Evolutionary conservation across 1,140 invertebrate genomes (phyloP).

Genomic region (Lysiphlebus fabarum): DNA sequence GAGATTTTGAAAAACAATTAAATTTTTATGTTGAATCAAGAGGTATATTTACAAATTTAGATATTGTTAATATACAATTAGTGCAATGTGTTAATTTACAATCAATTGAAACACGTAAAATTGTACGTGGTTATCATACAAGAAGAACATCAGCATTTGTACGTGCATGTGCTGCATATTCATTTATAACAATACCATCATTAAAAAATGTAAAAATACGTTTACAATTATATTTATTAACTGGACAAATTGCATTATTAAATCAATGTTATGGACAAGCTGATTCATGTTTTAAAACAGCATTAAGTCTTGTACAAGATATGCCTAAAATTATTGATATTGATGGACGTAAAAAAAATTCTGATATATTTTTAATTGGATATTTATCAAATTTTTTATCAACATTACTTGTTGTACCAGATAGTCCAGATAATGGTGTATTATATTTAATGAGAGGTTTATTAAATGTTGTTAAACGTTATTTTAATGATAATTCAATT

Average conservation of each 20-base stretch:
- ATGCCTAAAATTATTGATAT: slow-evolving; percentile 72
- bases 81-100: slow-evolving; percentile 84
- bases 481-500: slow-evolving; percentile 61
- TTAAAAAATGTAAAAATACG: slow-evolving; percentile 71
- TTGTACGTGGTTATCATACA: slow-evolving; percentile 75
- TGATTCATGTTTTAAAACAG: slow-evolving; percentile 89
- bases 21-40: slow-evolving; percentile 91
- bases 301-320: slow-evolving; percentile 76
- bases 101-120: slow-evolving; percentile 68
- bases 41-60: slow-evolving; percentile 84
- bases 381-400: slow-evolving; percentile 79
- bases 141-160: slow-evolving; percentile 81
- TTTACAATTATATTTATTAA: slow-evolving; percentile 81
- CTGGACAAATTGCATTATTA: slow-evolving; percentile 82
- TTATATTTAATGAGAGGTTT: slow-evolving; percentile 74
- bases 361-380: slow-evolving; percentile 69
- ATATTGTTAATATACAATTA: slow-evolving; percentile 77
- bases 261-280: slow-evolving; percentile 92
- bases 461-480: slow-evolving; percentile 71
- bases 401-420: slow-evolving; percentile 80
- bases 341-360: slow-evolving; percentile 69
- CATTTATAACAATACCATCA: slow-evolving; percentile 93
- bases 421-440: slow-evolving; percentile 81
- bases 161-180: slow-evolving; percentile 91
- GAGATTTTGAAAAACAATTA: slow-evolving; percentile 86